Conservation (phyloP, 2,888 invertebrate genomes). For the Hyalella azteca region DNA sequence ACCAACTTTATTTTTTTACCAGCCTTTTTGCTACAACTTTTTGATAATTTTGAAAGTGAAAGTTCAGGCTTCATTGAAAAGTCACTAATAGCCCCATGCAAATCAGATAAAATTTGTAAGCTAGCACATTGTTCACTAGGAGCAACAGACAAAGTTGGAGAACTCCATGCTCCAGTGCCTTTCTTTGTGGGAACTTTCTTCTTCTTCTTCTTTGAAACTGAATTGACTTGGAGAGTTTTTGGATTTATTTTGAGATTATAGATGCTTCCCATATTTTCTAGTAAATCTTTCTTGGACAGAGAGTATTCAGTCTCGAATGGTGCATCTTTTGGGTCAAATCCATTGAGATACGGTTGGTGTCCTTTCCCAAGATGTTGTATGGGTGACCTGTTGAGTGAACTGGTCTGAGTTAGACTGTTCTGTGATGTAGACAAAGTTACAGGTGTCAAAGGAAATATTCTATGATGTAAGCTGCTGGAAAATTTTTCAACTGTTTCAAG, state of each 20-base stretch:
- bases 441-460: neutral
- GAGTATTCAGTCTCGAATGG: neutral
- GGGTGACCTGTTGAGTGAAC: neutral
- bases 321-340: neutral
- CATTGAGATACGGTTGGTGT: neutral
- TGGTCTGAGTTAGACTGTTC: neutral
- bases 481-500: neutral
- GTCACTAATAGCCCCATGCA: neutral
- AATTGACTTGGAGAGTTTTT: neutral
- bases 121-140: neutral
- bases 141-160: neutral
- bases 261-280: neutral
- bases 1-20: neutral
- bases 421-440: neutral
- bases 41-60: neutral
- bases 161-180: neutral
- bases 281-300: neutral
- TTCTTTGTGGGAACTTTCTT: neutral
- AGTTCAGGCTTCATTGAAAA: too few relatives aligned
- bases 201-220: neutral
- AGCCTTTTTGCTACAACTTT: neutral
- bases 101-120: neutral
- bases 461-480: neutral
- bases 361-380: neutral
- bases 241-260: neutral